Conservation (phyloP, 2,113 vertebrate species). For the Stigmatopora nigra region DNA sequence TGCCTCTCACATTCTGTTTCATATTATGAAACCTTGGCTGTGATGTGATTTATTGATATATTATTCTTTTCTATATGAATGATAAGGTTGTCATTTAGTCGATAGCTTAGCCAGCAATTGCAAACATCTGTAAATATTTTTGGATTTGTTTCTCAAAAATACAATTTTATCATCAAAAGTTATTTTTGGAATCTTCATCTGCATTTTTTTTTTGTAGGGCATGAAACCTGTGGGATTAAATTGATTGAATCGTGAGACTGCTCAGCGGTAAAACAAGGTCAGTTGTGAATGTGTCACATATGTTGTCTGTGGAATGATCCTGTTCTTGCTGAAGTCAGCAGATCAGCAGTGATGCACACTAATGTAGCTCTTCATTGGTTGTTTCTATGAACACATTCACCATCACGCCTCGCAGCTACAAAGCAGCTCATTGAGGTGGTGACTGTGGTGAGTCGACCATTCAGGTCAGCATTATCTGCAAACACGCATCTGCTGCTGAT, state of each 20-base stretch:
- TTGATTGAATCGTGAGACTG: conserved; percentile 28
- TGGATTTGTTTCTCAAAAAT: neutral
- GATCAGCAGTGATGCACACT: conserved; percentile 39
- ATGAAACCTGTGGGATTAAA: conserved; percentile 6
- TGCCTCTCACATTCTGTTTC: neutral
- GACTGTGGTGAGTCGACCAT: conserved; percentile 36
- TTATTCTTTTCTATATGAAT: neutral
- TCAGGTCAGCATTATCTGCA: conserved; percentile 41
- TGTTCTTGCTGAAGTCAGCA: conserved; percentile 48
- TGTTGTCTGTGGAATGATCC: conserved; percentile 33
- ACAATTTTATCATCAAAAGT: neutral
- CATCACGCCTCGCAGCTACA: conserved; percentile 33
- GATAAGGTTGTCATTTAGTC: neutral
- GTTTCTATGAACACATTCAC: conserved; percentile 26
- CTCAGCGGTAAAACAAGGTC: conserved; percentile 24
- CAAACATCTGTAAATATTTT: neutral
- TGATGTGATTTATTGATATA: neutral
- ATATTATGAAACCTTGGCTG: neutral
- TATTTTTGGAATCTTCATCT: neutral
- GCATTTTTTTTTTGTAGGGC: neutral
- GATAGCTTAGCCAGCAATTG: neutral
- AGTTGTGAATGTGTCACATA: conserved; percentile 42
- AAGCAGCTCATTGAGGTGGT: conserved; percentile 37
- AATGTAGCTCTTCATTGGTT: conserved; percentile 20
- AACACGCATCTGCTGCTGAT: conserved; percentile 45